Percentiles rank a stretch among this genome's conserved stretches.
phyloP scores from a whole-genome alignment of 2,797 vertebrate genomes.

The Myotis vivesi region DNA sequence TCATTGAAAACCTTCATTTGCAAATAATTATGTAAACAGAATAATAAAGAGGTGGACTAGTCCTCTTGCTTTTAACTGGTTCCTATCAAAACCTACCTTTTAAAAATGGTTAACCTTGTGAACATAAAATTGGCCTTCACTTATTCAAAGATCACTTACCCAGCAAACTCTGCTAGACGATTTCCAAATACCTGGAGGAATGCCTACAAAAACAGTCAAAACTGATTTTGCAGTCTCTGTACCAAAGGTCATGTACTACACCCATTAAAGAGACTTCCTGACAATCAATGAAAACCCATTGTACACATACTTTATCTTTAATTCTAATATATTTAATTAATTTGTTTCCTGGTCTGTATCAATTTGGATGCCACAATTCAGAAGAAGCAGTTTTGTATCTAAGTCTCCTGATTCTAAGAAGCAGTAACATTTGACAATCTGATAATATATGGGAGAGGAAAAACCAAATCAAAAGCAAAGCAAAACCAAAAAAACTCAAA shows the following conservation, averaged over 20 bases:
- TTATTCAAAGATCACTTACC: slow-evolving; percentile 4
- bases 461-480: neutral
- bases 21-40: slow-evolving; percentile 28
- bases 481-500: neutral
- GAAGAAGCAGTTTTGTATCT: neutral
- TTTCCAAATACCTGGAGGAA: neutral
- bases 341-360: neutral
- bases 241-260: neutral
- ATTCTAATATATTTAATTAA: neutral
- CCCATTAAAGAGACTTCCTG: neutral
- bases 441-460: neutral
- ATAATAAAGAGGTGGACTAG: neutral
- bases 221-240: slow-evolving; percentile 7
- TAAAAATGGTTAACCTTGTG: neutral
- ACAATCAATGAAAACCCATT: neutral
- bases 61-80: neutral
- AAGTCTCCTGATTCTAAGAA: neutral
- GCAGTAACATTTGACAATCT: neutral
- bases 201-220: slow-evolving; percentile 21
- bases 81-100: slow-evolving; percentile 43
- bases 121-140: neutral
- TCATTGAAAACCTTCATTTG: slow-evolving; percentile 15
- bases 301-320: neutral
- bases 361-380: neutral
- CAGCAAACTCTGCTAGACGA: neutral